Conservation (phyloP, 2,888 invertebrate genomes). For the Napeogenes sylphis region DNA sequence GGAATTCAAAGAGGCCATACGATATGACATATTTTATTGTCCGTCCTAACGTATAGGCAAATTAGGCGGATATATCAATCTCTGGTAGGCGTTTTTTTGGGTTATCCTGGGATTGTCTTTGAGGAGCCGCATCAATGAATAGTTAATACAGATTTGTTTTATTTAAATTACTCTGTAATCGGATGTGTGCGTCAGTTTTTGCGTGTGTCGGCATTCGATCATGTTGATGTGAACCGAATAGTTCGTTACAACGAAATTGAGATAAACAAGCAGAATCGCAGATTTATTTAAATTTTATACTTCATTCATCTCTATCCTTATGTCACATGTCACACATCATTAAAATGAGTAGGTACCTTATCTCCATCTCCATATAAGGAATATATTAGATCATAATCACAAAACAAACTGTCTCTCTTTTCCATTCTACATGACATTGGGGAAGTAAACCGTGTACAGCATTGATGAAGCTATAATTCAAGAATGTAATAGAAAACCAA, state of each 20-base stretch:
- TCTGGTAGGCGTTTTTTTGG: constrained; percentile 46
- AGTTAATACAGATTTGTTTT: constrained; percentile 40
- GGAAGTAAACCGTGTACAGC: too few relatives aligned
- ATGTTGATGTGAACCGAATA: neutral
- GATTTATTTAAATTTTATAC: too few relatives aligned
- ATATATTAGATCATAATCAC: too few relatives aligned
- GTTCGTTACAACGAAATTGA: neutral
- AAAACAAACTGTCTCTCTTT: too few relatives aligned
- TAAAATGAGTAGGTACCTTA: too few relatives aligned
- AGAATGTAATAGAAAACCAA: too few relatives aligned
- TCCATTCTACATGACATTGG: too few relatives aligned
- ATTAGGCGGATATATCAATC: constrained; percentile 77
- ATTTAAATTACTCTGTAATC: constrained; percentile 34
- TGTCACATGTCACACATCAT: too few relatives aligned
- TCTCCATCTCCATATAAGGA: too few relatives aligned
- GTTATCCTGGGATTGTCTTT: constrained; percentile 40
- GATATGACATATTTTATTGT: constrained; percentile 75
- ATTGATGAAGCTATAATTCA: too few relatives aligned
- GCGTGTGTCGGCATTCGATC: neutral
- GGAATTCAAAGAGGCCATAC: constrained; percentile 57
- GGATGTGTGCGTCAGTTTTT: constrained; percentile 33
- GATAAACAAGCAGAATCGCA: too few relatives aligned
- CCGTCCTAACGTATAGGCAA: constrained; percentile 58
- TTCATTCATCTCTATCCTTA: too few relatives aligned
- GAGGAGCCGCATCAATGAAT: constrained; percentile 52